A percentile compares a stretch with the other conserved stretches of the same genome.
phyloP scores from a whole-genome alignment of 2,888 invertebrate species.

The Amiota mariae region DNA sequence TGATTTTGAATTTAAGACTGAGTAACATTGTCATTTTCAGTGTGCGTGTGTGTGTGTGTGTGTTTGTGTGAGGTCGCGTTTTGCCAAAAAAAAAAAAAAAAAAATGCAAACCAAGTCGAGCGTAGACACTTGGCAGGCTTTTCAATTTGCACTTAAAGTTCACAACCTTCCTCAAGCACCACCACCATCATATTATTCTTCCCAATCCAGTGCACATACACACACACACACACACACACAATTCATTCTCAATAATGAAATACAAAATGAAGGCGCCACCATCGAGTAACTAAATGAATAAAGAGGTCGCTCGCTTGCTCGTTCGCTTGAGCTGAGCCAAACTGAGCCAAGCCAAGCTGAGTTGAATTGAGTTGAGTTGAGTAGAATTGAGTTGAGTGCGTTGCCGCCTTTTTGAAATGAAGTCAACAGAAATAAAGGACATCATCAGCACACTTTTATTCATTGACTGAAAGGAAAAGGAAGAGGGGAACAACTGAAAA shows the following conservation, averaged over 20 bases:
- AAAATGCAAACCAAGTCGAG: slow-evolving; percentile 58
- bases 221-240: not conserved
- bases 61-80: slow-evolving; percentile 30
- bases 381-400: slow-evolving; percentile 21
- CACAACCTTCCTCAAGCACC: not conserved
- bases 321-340: not conserved
- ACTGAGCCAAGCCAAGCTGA: not conserved
- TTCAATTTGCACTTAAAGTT: slow-evolving; percentile 51
- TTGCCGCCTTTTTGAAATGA: slow-evolving; percentile 67
- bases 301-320: slow-evolving; percentile 8
- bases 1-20: slow-evolving; percentile 9
- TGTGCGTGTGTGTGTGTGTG: slow-evolving; percentile 10
- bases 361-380: slow-evolving; percentile 2
- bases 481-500: not conserved
- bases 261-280: not conserved
- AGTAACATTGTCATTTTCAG: slow-evolving; percentile 29
- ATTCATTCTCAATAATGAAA: not conserved
- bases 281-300: not conserved
- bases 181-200: too few species aligned
- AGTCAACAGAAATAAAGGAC: slow-evolving; percentile 62
- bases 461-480: slow-evolving; percentile 35
- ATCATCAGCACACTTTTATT: slow-evolving; percentile 36
- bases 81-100: slow-evolving; percentile 45
- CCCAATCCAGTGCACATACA: too few species aligned
- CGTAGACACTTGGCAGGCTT: slow-evolving; percentile 56